phyloP scores from a whole-genome alignment of 2,888 invertebrate genomes.

The Ectemnius cavifrons region DNA sequence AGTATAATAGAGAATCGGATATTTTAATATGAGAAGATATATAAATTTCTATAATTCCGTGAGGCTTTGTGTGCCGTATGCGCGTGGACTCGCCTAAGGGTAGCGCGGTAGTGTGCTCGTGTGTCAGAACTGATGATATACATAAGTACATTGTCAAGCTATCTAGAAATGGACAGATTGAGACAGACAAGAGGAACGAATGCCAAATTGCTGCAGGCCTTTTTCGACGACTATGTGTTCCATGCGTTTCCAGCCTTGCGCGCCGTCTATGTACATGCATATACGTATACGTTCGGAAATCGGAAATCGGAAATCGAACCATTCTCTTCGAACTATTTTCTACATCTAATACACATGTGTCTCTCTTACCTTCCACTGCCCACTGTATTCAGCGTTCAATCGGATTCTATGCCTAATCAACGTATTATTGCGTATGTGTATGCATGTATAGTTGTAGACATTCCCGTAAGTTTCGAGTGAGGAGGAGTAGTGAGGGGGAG shows the following conservation, averaged over 20 bases:
- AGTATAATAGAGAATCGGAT: conserved; percentile 69
- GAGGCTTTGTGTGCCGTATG: conserved; percentile 66
- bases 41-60: conserved; percentile 64
- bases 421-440: no score
- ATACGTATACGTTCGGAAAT: no score
- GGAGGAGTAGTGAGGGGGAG: no score
- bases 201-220: conserved; percentile 47
- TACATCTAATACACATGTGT: conserved; percentile 6
- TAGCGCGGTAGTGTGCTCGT: conserved; percentile 45
- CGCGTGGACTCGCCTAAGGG: conserved; percentile 55
- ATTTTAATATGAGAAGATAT: conserved; percentile 72
- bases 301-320: neutral
- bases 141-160: conserved; percentile 44
- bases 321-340: conserved; percentile 28
- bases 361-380: conserved; percentile 35
- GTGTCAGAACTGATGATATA: neutral
- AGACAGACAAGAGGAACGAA: conserved; percentile 21
- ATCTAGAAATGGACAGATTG: conserved; percentile 37
- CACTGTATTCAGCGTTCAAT: conserved; percentile 25
- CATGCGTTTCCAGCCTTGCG: conserved; percentile 20
- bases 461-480: no score
- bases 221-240: conserved; percentile 27
- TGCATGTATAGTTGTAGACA: no score
- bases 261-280: no score
- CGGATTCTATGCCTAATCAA: conserved; percentile 10